Conservation (phyloP, 2,888 invertebrate species). For the Macrosoma leucophasiata region DNA sequence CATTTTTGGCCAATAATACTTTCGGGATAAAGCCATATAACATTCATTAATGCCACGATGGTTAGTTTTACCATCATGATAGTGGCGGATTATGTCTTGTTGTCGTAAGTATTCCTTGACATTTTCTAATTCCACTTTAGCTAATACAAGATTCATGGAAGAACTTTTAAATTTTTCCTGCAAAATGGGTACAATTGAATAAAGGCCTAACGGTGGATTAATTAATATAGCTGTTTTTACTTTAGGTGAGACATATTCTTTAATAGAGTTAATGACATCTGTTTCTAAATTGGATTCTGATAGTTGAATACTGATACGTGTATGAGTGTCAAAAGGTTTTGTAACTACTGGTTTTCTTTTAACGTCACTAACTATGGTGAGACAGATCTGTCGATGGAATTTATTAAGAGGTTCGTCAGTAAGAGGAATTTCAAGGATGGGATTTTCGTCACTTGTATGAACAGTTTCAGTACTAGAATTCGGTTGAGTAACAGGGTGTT, state of each 20-base stretch:
- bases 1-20: slow-evolving; percentile 29
- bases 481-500: too few relatives aligned
- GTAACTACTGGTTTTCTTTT: slow-evolving; percentile 14
- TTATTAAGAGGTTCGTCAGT: slow-evolving; percentile 25
- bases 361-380: slow-evolving; percentile 15
- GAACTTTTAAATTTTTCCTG: slow-evolving; percentile 13
- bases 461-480: slow-evolving; percentile 20
- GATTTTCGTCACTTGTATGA: slow-evolving; percentile 24
- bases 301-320: slow-evolving; percentile 13
- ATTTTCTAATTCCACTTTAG: slow-evolving; percentile 12
- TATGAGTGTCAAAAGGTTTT: slow-evolving; percentile 22
- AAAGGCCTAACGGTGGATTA: slow-evolving; percentile 9
- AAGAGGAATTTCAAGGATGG: slow-evolving; percentile 26
- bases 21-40: too few relatives aligned
- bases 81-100: slow-evolving; percentile 6
- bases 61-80: slow-evolving; percentile 12
- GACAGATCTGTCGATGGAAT: slow-evolving; percentile 21
- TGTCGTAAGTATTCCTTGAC: too few relatives aligned
- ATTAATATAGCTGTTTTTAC: slow-evolving; percentile 8
- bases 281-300: slow-evolving; percentile 19
- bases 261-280: slow-evolving; percentile 6
- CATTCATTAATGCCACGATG: slow-evolving; percentile 20
- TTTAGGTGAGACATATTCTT: slow-evolving; percentile 12
- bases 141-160: slow-evolving; percentile 8
- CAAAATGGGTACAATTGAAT: slow-evolving; percentile 7